These are phyloP conservation scores for Corythornis cristatus DNA, from an alignment of 2,113 vertebrate species.

Conservation along the genomic window DNA sequence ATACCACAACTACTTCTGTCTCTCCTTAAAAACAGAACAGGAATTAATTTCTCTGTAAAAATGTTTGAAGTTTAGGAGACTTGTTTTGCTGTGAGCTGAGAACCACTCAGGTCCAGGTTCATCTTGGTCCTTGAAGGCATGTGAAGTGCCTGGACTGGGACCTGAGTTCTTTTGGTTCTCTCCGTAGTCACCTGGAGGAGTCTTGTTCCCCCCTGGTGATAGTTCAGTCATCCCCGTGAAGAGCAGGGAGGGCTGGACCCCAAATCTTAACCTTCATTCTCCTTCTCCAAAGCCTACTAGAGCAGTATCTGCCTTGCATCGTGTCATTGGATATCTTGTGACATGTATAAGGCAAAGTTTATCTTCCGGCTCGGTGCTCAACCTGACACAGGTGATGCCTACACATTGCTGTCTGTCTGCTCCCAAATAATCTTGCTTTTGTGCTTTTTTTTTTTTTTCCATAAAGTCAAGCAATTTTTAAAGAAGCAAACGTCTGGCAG, in stretches of 20 bases:
- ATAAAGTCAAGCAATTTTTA: conserved; percentile 5
- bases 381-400: not conserved
- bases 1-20: not conserved
- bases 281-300: not conserved
- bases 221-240: not conserved
- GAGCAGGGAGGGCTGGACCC: not conserved
- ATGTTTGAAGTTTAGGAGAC: not conserved
- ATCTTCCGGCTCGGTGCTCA: not conserved
- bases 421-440: not conserved
- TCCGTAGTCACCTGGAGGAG: not conserved
- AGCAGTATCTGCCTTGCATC: rapidly evolving
- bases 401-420: not conserved
- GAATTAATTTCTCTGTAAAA: not conserved
- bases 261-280: not conserved
- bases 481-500: not conserved
- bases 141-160: not conserved
- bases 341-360: not conserved
- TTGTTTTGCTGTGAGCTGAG: not conserved
- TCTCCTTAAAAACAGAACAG: not conserved
- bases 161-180: not conserved
- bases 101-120: not conserved
- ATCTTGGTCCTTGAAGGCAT: not conserved
- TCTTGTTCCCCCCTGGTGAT: not conserved
- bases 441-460: not conserved
- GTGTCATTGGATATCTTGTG: not conserved